Percentiles rank a stretch among this genome's conserved stretches.
Conservation (phyloP, 2,888 invertebrate genomes). For the Neoascia interrupta region DNA sequence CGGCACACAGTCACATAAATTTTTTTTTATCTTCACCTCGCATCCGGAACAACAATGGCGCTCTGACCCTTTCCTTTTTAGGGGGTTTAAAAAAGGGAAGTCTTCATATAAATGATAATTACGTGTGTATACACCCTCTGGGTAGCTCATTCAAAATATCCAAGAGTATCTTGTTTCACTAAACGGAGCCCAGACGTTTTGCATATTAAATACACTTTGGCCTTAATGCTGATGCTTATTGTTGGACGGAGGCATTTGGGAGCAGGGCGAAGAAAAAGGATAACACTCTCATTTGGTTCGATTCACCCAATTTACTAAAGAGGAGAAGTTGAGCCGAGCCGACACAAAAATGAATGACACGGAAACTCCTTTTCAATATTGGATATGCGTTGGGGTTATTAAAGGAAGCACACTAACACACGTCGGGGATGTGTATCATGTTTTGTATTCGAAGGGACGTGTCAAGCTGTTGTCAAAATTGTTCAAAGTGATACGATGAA, state of each 20-base stretch:
- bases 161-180: slow-evolving; percentile 20
- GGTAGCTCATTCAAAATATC: slow-evolving; percentile 2
- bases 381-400: neutral
- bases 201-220: slow-evolving; percentile 36
- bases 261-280: neutral
- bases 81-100: neutral
- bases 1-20: too few relatives aligned
- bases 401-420: neutral
- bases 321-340: too few relatives aligned
- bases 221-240: slow-evolving; percentile 34
- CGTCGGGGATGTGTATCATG: neutral
- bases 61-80: too few relatives aligned
- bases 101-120: slow-evolving; percentile 35
- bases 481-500: slow-evolving; percentile 59
- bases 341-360: neutral
- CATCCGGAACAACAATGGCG: too few relatives aligned
- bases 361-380: neutral
- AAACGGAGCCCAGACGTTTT: slow-evolving; percentile 27
- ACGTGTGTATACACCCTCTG: neutral
- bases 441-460: slow-evolving; percentile 51
- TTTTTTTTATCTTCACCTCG: too few relatives aligned
- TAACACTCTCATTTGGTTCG: slow-evolving; percentile 11
- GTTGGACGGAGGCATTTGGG: neutral
- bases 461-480: slow-evolving; percentile 58
- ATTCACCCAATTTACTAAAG: slow-evolving; percentile 28